Base-by-base conservation (phyloP, 1,140 invertebrate species). In the Pararge aegeria region DNA sequence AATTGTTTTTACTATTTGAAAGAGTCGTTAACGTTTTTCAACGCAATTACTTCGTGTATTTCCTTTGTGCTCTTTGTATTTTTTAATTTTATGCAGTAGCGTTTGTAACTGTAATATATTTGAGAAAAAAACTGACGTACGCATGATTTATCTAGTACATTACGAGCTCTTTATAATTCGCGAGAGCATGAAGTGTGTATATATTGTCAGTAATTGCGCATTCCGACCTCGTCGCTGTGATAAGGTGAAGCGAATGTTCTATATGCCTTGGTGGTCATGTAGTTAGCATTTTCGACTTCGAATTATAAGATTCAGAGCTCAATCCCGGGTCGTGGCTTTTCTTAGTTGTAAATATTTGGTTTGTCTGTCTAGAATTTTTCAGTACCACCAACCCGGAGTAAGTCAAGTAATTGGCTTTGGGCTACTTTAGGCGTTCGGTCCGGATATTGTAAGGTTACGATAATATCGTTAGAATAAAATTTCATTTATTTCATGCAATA, bases 1-100 rank as follows among this genome's bases (percentile, higher is more conserved):
- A 61, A 57, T 62, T 61, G 66, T 62, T 66, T n/a, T 53, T 54
- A 56, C 60, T 65, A 59, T 61, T 69, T 63, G 60, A 61, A 50
- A 56, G 37, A 40, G 56, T 21, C 34, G 37, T 59, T 52, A 59
- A 44, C 37, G 24, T 51, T 59, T 21, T 48, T 59, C 19, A 30
- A 42, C 16, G 38, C 30, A 34, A 12, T 34, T 42, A 30, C 37
- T 50, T 57, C 37, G 34, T 49, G 37, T 24, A 42, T 64, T 46
- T 66, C 44, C 51, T 64, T 62, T 61, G 54, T 61, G 48, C 49
- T 55, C 21, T 48, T 55, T 50, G 37, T 65, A 6, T 34, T 34
- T 34, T 10, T 34, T 12, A 24, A 53, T 64, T 68, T 68, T 65
- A 60, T 62, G 55, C 62, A 34, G 30, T 27, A 49, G 18, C 37